phyloP scores from a whole-genome alignment of 1,140 invertebrate genomes.

The Limonius californicus region DNA sequence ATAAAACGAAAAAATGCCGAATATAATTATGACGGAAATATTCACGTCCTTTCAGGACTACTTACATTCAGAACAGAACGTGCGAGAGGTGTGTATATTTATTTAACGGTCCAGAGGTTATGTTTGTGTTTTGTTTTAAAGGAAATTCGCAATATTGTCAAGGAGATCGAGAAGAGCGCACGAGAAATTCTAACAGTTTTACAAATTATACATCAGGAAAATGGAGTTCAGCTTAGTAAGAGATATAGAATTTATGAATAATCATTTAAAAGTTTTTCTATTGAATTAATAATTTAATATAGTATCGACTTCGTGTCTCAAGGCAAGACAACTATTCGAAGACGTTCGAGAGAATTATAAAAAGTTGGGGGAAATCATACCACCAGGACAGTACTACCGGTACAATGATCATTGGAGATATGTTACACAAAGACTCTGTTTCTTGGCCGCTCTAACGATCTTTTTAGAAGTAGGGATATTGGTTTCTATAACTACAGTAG shows the following conservation, averaged over 20 bases:
- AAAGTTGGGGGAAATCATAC: conserved; percentile 57
- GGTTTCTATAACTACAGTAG: conserved; percentile 68
- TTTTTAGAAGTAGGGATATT: conserved; percentile 77
- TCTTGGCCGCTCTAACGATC: conserved; percentile 69
- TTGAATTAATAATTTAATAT: conserved; percentile 41
- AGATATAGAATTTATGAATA: conserved; percentile 21
- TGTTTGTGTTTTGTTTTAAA: conserved; percentile 43
- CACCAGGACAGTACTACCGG: conserved; percentile 70
- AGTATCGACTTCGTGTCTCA: conserved; percentile 55
- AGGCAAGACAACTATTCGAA: conserved; percentile 56
- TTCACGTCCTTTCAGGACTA: conserved; percentile 63
- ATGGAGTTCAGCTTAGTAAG: conserved; percentile 53
- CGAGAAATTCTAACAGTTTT: conserved; percentile 65
- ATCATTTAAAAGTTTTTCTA: background rate
- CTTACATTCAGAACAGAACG: conserved; percentile 60
- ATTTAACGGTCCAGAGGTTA: conserved; percentile 15
- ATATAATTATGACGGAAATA: conserved; percentile 42
- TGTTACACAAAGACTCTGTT: conserved; percentile 75
- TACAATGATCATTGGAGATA: conserved; percentile 85
- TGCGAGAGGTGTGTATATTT: conserved; percentile 54
- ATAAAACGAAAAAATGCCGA: conserved; percentile 11
- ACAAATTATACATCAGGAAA: conserved; percentile 69
- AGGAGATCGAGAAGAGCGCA: conserved; percentile 64
- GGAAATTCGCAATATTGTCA: conserved; percentile 65
- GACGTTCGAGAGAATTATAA: conserved; percentile 55